Conservation (phyloP, 2,888 invertebrate species). For the Melieria omissa region DNA sequence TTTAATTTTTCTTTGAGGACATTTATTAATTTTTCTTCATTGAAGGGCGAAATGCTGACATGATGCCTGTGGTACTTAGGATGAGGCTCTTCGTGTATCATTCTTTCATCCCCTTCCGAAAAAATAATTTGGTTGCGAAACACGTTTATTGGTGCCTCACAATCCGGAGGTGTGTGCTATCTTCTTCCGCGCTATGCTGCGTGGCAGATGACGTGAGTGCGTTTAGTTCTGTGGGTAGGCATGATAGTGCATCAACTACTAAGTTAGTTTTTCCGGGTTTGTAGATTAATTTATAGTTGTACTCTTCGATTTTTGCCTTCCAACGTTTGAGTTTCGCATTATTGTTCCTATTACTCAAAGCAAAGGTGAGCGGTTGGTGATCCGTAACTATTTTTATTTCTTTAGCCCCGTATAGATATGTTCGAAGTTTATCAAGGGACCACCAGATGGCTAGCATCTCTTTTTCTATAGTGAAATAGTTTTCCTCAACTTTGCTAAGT, state of each 20-base stretch:
- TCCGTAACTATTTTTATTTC: slow-evolving; percentile 40
- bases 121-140: slow-evolving; percentile 23
- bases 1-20: too few species aligned
- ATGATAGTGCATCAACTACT: slow-evolving; percentile 36
- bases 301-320: slow-evolving; percentile 39
- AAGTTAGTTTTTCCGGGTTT: slow-evolving; percentile 37
- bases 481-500: slow-evolving; percentile 32
- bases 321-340: slow-evolving; percentile 40
- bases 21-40: too few species aligned
- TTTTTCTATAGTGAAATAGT: slow-evolving; percentile 9
- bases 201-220: slow-evolving; percentile 12
- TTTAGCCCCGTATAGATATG: slow-evolving; percentile 40
- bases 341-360: slow-evolving; percentile 25
- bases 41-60: too few species aligned
- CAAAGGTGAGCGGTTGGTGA: slow-evolving; percentile 32
- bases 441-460: slow-evolving; percentile 11
- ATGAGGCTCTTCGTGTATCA: neutral
- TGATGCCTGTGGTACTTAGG: neutral
- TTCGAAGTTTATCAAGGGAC: slow-evolving; percentile 20
- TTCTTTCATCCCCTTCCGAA: neutral
- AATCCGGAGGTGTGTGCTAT: slow-evolving; percentile 16
- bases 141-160: slow-evolving; percentile 20
- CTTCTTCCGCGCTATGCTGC: slow-evolving; percentile 33
- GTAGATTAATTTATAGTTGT: slow-evolving; percentile 37
- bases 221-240: slow-evolving; percentile 19